Percentiles rank a stretch among this genome's conserved stretches.
Evolutionary conservation across 2,888 invertebrate species (phyloP).

Genomic region (Pristionchus arcanus): DNA sequence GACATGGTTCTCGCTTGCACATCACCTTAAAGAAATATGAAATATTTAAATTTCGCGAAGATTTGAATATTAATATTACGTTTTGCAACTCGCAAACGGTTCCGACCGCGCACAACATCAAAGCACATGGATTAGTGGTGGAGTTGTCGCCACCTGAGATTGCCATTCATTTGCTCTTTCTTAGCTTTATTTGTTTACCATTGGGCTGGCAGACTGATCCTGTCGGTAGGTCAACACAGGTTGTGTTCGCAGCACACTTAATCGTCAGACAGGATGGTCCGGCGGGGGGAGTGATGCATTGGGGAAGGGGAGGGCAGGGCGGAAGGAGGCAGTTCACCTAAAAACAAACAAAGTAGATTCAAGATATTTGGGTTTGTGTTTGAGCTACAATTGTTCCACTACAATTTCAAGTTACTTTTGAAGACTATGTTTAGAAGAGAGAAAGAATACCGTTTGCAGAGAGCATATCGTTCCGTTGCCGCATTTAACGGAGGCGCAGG

Average conservation of each 20-base stretch:
- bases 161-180: too few species aligned
- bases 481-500: too few species aligned
- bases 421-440: too few species aligned
- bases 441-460: too few species aligned
- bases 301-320: neutral
- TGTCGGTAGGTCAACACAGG: constrained; percentile 13
- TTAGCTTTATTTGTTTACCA: neutral
- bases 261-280: constrained; percentile 25
- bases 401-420: too few species aligned
- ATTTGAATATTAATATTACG: too few species aligned
- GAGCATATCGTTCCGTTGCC: too few species aligned
- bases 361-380: too few species aligned
- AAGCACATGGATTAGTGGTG: neutral
- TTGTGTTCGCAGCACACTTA: constrained; percentile 13
- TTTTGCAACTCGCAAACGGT: neutral
- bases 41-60: neutral
- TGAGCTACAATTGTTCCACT: too few species aligned
- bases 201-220: constrained; percentile 6
- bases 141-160: neutral
- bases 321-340: neutral
- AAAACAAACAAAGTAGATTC: neutral
- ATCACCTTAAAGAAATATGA: neutral
- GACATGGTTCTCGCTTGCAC: neutral
- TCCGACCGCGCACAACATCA: neutral
- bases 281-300: neutral